phyloP scores from a whole-genome alignment of 2,888 invertebrate genomes.

The Drosophila paramelanica region DNA sequence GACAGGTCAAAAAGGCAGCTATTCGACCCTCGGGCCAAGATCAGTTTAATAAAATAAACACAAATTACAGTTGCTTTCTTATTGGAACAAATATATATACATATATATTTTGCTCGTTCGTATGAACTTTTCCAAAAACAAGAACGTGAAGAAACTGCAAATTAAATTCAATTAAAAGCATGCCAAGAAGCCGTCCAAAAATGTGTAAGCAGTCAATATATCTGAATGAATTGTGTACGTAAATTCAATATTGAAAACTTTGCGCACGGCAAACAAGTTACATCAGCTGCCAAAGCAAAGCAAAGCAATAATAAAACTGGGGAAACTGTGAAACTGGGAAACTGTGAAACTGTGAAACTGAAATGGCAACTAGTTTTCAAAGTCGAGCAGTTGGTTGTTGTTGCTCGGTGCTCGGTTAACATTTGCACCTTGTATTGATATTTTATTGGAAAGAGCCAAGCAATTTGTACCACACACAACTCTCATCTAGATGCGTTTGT shows the following conservation, averaged over 20 bases:
- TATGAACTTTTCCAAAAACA: neutral
- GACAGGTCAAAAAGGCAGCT: conserved; percentile 25
- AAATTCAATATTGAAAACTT: conserved; percentile 48
- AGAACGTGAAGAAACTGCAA: conserved; percentile 15
- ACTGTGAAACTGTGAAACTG: conserved; percentile 17
- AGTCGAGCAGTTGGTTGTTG: conserved; percentile 13
- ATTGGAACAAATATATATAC: conserved; percentile 2
- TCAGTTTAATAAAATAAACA: conserved; percentile 51
- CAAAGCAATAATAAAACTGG: conserved; percentile 35
- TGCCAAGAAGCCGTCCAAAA: conserved; percentile 50
- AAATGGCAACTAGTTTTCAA: conserved; percentile 46
- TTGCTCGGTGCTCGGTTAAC: conserved; percentile 3
- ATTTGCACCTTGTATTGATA: conserved; percentile 19
- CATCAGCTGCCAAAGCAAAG: conserved; percentile 39
- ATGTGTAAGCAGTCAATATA: conserved; percentile 35
- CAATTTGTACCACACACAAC: conserved; percentile 30
- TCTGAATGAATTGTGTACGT: conserved; percentile 44
- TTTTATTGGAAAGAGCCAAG: conserved; percentile 24
- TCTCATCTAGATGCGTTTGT: conserved; percentile 34
- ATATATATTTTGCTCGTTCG: neutral
- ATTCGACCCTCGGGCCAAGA: conserved; percentile 41
- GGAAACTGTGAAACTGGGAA: conserved; percentile 18
- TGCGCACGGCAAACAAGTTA: conserved; percentile 58
- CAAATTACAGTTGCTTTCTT: conserved; percentile 40
- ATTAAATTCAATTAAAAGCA: conserved; percentile 63